Evolutionary conservation across 2,113 vertebrate genomes (phyloP).

Genomic region (Hippocampus barbouri): DNA sequence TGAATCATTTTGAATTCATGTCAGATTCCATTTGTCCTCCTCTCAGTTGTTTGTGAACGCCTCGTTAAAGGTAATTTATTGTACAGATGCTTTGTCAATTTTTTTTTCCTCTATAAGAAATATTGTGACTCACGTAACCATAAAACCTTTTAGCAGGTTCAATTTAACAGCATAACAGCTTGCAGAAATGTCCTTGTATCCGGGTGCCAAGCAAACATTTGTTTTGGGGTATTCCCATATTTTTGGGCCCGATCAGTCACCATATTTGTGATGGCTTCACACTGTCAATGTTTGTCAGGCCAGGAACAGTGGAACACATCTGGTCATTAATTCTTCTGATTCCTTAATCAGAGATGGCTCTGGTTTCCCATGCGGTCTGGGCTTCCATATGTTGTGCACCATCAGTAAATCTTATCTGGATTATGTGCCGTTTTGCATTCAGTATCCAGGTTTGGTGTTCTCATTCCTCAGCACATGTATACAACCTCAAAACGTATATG

Average conservation of each 20-base stretch:
- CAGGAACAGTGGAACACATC: conserved; percentile 38
- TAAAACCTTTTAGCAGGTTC: conserved; percentile 24
- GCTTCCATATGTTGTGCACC: conserved; percentile 46
- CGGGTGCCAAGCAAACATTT: background rate
- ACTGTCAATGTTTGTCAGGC: conserved; percentile 40
- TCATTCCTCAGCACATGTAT: background rate
- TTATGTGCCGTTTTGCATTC: conserved; percentile 18
- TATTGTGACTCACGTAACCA: conserved; percentile 19
- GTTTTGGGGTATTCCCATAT: conserved; percentile 22
- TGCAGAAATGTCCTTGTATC: conserved; percentile 30
- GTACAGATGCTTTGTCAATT: conserved; percentile 6
- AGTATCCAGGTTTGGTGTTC: background rate
- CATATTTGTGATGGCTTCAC: conserved; percentile 34
- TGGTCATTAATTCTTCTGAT: conserved; percentile 49
- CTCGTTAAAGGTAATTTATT: conserved; percentile 33
- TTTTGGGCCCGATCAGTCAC: conserved; percentile 17
- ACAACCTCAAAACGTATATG: background rate
- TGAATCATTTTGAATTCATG: background rate
- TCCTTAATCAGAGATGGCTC: conserved; percentile 47
- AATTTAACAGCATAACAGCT: conserved; percentile 36
- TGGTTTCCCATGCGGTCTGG: conserved; percentile 36
- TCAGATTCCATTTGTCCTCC: conserved; percentile 4
- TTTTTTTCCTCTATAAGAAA: conserved; percentile 21
- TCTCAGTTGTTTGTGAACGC: conserved; percentile 13
- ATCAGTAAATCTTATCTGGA: conserved; percentile 30